Evolutionary conservation across 53 echinoderm and acorn worm genomes (phyloP), one percentile per base, ranked within the genome.

Genomic region (Hippasteria phrygiana): DNA sequence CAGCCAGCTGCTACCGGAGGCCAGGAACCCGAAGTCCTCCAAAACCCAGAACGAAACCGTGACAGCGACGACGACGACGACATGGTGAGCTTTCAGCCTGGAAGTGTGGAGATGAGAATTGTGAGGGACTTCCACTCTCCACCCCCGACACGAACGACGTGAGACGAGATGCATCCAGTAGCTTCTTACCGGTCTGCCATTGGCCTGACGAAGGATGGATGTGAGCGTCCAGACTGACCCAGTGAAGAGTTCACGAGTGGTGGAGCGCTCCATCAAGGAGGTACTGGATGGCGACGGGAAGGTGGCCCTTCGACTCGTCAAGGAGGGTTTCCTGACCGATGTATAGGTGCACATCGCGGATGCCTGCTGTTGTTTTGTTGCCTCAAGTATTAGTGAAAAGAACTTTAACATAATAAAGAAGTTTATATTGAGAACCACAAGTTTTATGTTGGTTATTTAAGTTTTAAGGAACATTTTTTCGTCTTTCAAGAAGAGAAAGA

Each of bases 71-170:
- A 55, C 55, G 28, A 9, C 2, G 24, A 29, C 26, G 66, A 74
- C 46, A 45, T 46, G 75, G 29, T 74, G 36, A 74, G 75, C 22
- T 48, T 74, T 28, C 13, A 74, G 27, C 46, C 48, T 28, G 75
- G 75, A 4, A 74, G 75, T 48, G 75, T 74, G 33, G 75, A 74
- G 48, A 17, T 7, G 48, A 48, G 48, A 31, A 29, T 74, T 17
- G 31, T 74, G 20, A 47, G 46, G 17, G 75, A 48, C 4, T 74
- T 47, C 14, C 14, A 46, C 28, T 74, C 75, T 17, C 75, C 75
- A 29, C 11, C 75, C 27, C 48, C 75, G 13, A 13, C 13, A 64
- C 6, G 8, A 29, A 64, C 6, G 8, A 29, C 33, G 34, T 14
- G 1, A 66, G 34, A 66, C 34, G 67, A 22, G 67, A 4, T 34